Evolutionary conservation across 2,113 vertebrate genomes (phyloP), one percentile per base, ranked within the genome.

Genomic region (Xiphorhynchus elegans): DNA sequence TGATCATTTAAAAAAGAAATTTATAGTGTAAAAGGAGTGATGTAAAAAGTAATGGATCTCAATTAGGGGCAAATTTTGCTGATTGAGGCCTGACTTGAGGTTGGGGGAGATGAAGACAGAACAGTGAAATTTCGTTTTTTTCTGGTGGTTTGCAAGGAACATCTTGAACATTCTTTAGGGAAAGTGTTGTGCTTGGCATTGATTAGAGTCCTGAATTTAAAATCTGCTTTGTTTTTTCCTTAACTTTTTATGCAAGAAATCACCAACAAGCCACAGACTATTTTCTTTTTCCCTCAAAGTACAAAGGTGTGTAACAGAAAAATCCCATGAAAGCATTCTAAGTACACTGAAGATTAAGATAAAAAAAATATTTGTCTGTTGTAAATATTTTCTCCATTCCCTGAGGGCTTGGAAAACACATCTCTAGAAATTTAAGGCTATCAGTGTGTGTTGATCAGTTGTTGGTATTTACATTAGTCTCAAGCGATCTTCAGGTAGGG

Each of bases 331-430:
- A 94, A 92, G 42, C 78, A 70, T 92, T 95, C 44, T 50, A 56
- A 79, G 49, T 62, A 91, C 82, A 53, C 33, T 68, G 35, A 93
- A 96, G 95, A 96, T 93, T 74, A 91, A 94, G 95, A 95, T 96
- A 50, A 94, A 95, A 94, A 94, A 79, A 58, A n/a, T 15, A 60
- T 18, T 89, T 90, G 52, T 56, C 74, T 94, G 72, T 78, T 2
- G 13, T 96, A 97, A 96, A 97, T 97, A 91, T 76, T 95, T 97
- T 94, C 76, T 64, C 26, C 7, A 9, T 89, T 79, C 69, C 94
- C 80, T 63, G n/a, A 68, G 73, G 95, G 74, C 29, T 73, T 81
- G 92, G 56, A 93, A 91, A 93, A 56, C 56, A 49, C 83, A 60
- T 46, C 44, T 67, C 47, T 89, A 37, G 66, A 69, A 73, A 52